A percentile compares a stretch with the other conserved stretches of the same genome.
phyloP scores from a whole-genome alignment of 2,797 vertebrate species.

The Saxicola maurus region DNA sequence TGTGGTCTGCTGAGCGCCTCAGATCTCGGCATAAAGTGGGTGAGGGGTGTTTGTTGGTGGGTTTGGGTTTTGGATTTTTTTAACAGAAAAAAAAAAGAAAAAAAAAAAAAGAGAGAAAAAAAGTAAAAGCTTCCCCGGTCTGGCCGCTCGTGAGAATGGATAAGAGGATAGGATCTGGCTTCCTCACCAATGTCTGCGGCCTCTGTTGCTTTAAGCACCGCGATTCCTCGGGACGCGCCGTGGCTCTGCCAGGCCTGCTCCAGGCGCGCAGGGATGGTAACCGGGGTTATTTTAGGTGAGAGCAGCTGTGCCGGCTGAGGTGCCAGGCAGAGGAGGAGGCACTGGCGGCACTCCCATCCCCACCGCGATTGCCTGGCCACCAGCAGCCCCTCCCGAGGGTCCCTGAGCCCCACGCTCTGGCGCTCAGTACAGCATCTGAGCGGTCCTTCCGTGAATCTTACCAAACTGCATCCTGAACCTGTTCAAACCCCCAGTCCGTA shows the following conservation, averaged over 20 bases:
- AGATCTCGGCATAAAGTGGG: not conserved
- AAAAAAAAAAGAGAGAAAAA: not conserved
- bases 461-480: not conserved
- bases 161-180: not conserved
- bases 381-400: not conserved
- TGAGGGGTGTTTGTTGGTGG: too few relatives aligned
- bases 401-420: not conserved
- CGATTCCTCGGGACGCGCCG: not conserved
- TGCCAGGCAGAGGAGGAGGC: not conserved
- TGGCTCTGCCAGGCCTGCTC: not conserved
- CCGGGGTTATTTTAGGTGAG: not conserved
- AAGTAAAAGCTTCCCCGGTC: not conserved
- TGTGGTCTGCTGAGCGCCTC: not conserved
- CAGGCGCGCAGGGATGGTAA: not conserved
- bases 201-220: not conserved
- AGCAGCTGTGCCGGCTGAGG: not conserved
- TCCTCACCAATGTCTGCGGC: not conserved
- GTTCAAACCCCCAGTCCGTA: not conserved
- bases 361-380: rapidly evolving
- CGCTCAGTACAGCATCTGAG: rapidly evolving
- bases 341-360: not conserved
- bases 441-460: not conserved
- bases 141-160: not conserved
- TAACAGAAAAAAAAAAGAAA: not conserved
- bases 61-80: not conserved